These are phyloP conservation scores for Anabas testudineus DNA, from an alignment of 2,797 vertebrate species.

Conservation along the genomic window DNA sequence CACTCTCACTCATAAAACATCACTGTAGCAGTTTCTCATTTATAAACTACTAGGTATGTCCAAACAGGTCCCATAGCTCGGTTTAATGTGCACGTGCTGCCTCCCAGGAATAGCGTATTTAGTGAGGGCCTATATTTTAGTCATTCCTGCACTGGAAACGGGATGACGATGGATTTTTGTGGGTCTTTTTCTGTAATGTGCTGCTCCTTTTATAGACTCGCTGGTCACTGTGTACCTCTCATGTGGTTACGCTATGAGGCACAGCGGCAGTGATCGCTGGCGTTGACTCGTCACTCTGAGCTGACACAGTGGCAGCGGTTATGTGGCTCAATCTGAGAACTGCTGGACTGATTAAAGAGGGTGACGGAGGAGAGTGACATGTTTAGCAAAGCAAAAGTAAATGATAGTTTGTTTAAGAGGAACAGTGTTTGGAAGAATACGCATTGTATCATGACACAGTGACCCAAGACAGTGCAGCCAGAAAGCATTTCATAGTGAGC, in stretches of 20 bases:
- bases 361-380: constrained; percentile 25
- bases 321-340: constrained; percentile 52
- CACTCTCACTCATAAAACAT: constrained; percentile 63
- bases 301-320: constrained; percentile 49
- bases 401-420: constrained; percentile 41
- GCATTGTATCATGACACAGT: constrained; percentile 1
- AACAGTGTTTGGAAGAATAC: constrained; percentile 44
- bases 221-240: constrained; percentile 53
- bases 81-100: constrained; percentile 35
- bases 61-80: constrained; percentile 56
- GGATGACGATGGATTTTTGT: constrained; percentile 58
- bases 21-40: constrained; percentile 29
- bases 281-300: constrained; percentile 61
- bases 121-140: constrained; percentile 68
- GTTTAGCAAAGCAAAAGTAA: constrained; percentile 58
- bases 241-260: constrained; percentile 71
- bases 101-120: constrained; percentile 73
- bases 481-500: constrained; percentile 8
- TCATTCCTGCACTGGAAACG: constrained; percentile 53
- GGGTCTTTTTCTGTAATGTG: constrained; percentile 52
- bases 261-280: constrained; percentile 58
- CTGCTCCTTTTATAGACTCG: constrained; percentile 72
- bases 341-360: constrained; percentile 64
- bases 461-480: constrained; percentile 9
- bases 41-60: constrained; percentile 50